phyloP scores from a whole-genome alignment of 2,113 vertebrate species.

The Myrmecophaga tridactyla region DNA sequence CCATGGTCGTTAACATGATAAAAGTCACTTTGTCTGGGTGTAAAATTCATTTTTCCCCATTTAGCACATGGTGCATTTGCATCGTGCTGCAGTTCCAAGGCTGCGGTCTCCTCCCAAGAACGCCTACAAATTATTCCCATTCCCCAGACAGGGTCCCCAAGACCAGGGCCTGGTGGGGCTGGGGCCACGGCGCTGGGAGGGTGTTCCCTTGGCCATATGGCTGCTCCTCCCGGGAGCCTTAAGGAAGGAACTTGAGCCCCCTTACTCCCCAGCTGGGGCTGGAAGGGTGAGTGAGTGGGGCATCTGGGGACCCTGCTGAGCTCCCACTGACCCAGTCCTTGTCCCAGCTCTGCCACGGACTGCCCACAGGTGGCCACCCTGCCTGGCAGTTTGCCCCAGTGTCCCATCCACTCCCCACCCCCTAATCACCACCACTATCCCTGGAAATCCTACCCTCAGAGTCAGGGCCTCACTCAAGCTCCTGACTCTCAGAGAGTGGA shows the following conservation, averaged over 20 bases:
- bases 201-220: not conserved
- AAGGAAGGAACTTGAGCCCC: not conserved
- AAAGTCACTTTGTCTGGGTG: slow-evolving; percentile 81
- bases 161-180: not conserved
- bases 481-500: not conserved
- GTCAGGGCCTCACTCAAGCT: not conserved
- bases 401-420: not conserved
- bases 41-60: slow-evolving; percentile 81
- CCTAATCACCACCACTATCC: fast-evolving
- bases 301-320: not conserved
- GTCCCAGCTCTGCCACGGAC: not conserved
- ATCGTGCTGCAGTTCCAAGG: slow-evolving; percentile 55
- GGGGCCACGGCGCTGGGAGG: fast-evolving
- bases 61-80: slow-evolving; percentile 79
- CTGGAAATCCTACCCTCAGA: not conserved
- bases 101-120: slow-evolving; percentile 43
- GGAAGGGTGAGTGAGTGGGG: not conserved
- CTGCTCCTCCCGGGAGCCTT: not conserved
- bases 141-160: not conserved
- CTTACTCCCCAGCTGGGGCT: not conserved
- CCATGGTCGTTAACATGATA: slow-evolving; percentile 80
- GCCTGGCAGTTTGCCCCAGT: not conserved
- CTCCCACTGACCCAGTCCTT: not conserved
- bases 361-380: not conserved
- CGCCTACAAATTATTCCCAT: slow-evolving; percentile 31